Conservation (phyloP, 2,797 vertebrate genomes). For the Argyrosomus regius region DNA sequence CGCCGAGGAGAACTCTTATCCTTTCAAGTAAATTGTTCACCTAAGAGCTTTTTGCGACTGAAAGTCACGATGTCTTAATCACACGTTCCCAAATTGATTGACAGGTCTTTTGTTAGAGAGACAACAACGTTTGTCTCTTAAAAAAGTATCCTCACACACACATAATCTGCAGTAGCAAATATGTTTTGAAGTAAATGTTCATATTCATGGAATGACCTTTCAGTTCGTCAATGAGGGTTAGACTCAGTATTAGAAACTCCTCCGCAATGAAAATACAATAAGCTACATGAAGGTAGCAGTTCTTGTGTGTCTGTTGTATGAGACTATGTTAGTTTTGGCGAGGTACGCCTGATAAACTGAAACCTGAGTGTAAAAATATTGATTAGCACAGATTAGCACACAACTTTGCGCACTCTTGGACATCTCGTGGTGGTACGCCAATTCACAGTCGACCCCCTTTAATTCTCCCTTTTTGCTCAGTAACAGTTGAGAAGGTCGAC, state of each 20-base stretch:
- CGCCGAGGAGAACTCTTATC: background rate
- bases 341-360: background rate
- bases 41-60: constrained; percentile 19
- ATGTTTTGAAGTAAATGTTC: background rate
- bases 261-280: background rate
- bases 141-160: background rate
- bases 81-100: background rate
- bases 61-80: background rate
- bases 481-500: too few relatives aligned
- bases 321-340: background rate
- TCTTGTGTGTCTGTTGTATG: background rate
- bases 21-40: constrained; percentile 24
- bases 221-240: background rate
- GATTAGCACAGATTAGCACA: too few relatives aligned
- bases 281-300: background rate
- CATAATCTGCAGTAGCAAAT: background rate
- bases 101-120: background rate
- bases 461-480: too few relatives aligned
- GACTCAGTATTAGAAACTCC: background rate
- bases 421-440: too few relatives aligned
- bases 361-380: background rate
- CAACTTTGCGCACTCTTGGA: too few relatives aligned
- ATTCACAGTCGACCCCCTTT: too few relatives aligned
- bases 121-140: background rate
- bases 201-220: background rate